These are phyloP conservation scores for Melinopterus prodromus DNA, from an alignment of 2,888 invertebrate genomes.

Conservation along the genomic window DNA sequence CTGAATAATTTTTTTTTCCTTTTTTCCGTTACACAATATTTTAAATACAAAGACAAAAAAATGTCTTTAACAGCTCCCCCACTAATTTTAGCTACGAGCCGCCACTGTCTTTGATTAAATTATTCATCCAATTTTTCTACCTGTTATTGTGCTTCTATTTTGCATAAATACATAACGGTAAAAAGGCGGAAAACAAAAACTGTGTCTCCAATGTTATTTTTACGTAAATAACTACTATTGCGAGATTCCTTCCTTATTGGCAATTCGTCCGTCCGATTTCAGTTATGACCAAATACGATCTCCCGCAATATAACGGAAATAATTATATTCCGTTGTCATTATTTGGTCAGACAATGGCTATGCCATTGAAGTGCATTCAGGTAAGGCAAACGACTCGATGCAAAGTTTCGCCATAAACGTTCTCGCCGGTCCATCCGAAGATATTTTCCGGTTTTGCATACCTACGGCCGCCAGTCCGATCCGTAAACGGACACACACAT, in stretches of 20 bases:
- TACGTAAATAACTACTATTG: too few relatives aligned
- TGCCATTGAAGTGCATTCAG: conserved; percentile 12
- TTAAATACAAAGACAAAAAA: too few relatives aligned
- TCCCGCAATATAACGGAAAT: conserved; percentile 14
- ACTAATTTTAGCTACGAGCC: too few relatives aligned
- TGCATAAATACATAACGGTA: too few relatives aligned
- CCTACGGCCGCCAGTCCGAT: not conserved
- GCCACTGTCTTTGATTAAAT: too few relatives aligned
- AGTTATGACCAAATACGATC: conserved; percentile 10
- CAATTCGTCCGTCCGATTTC: not conserved
- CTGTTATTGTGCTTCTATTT: too few relatives aligned
- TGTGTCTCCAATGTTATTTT: too few relatives aligned
- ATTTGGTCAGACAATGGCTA: conserved; percentile 14
- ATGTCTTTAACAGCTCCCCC: too few relatives aligned
- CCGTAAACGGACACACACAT: conserved; percentile 27
- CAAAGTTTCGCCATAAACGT: conserved; percentile 6
- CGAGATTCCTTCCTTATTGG: not conserved
- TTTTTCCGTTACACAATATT: too few relatives aligned
- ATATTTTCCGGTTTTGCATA: conserved; percentile 15
- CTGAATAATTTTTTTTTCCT: too few relatives aligned
- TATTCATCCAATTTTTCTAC: too few relatives aligned
- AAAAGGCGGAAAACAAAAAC: too few relatives aligned
- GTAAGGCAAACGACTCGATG: conserved; percentile 17
- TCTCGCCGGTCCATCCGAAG: not conserved
- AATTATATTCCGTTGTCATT: conserved; percentile 23